Conservation (phyloP, 37 sponge, comb jelly and placozoan genomes). For the Halichondria panicea region DNA sequence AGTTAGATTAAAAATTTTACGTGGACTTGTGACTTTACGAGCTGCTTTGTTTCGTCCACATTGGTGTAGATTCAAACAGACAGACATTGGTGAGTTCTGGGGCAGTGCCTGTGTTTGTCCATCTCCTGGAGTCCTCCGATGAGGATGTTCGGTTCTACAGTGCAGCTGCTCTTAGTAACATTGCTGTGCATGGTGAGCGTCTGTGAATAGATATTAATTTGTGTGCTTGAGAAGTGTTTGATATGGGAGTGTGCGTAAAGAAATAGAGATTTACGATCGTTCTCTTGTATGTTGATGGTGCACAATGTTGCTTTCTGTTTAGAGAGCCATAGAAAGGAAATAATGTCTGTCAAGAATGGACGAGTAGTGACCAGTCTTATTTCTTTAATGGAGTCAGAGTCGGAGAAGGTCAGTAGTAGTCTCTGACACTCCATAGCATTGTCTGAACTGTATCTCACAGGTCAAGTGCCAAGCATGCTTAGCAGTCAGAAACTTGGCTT, state of each 20-base stretch:
- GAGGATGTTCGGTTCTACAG: conserved; percentile 85
- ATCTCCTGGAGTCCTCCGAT: conserved; percentile 64
- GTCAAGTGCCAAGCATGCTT: conserved; percentile 74
- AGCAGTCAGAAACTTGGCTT: conserved; percentile 66
- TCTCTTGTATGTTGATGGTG: not conserved
- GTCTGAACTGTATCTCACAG: too few species aligned
- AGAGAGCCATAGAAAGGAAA: conserved; percentile 39
- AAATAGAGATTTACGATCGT: conserved; percentile 4
- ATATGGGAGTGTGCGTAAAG: conserved; percentile 19
- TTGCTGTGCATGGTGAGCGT: conserved; percentile 75
- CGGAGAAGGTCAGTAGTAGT: conserved; percentile 51
- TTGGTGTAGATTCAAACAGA: conserved; percentile 60
- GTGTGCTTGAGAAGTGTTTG: conserved; percentile 11
- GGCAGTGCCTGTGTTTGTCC: conserved; percentile 66
- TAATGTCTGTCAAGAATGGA: conserved; percentile 30
- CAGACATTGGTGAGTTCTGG: conserved; percentile 57
- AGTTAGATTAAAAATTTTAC: not conserved
- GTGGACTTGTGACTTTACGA: too few species aligned
- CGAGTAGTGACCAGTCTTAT: conserved; percentile 46
- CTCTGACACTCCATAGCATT: too few species aligned
- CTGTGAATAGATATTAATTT: conserved; percentile 1
- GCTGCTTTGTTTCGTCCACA: not conserved
- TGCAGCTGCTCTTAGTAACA: conserved; percentile 88
- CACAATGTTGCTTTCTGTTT: too few species aligned
- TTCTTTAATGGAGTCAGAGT: conserved; percentile 29